Evolutionary conservation across 35 echinoderm and acorn worm genomes (phyloP).

Genomic region (Acanthaster planci): DNA sequence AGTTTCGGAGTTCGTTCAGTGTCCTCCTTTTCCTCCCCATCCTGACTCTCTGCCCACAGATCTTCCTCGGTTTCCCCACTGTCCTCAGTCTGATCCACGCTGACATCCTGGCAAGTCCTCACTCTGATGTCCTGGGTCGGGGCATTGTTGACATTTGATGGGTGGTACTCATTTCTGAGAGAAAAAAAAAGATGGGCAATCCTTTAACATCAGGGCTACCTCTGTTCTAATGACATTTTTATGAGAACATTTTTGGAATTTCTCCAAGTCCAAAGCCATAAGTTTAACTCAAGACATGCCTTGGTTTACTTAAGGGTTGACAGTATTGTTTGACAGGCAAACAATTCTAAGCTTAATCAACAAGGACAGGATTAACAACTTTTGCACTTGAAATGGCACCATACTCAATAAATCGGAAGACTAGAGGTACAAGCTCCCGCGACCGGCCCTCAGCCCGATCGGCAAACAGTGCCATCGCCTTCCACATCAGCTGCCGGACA

Average conservation of each 20-base stretch:
- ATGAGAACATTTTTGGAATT: too few relatives aligned
- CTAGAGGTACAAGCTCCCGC: constrained; percentile 71
- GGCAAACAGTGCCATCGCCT: constrained; percentile 70
- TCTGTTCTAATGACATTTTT: too few relatives aligned
- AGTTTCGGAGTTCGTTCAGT: not conserved
- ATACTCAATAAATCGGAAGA: constrained; percentile 86
- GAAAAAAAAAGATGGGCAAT: too few relatives aligned
- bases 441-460: constrained; percentile 68
- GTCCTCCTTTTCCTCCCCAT: constrained; percentile 2
- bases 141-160: constrained; percentile 69
- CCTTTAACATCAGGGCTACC: too few relatives aligned
- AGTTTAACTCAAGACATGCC: too few relatives aligned
- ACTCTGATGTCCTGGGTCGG: constrained; percentile 76
- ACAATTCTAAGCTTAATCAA: too few relatives aligned
- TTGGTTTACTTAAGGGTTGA: too few relatives aligned
- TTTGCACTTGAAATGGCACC: not conserved
- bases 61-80: constrained; percentile 44
- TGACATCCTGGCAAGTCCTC: constrained; percentile 14
- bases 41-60: not conserved
- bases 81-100: not conserved
- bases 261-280: too few relatives aligned
- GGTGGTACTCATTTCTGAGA: constrained; percentile 84
- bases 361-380: too few relatives aligned
- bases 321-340: too few relatives aligned
- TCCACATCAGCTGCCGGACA: constrained; percentile 65